Evolutionary conservation across 1,140 invertebrate genomes (phyloP).

Genomic region (Contarinia nasturtii): DNA sequence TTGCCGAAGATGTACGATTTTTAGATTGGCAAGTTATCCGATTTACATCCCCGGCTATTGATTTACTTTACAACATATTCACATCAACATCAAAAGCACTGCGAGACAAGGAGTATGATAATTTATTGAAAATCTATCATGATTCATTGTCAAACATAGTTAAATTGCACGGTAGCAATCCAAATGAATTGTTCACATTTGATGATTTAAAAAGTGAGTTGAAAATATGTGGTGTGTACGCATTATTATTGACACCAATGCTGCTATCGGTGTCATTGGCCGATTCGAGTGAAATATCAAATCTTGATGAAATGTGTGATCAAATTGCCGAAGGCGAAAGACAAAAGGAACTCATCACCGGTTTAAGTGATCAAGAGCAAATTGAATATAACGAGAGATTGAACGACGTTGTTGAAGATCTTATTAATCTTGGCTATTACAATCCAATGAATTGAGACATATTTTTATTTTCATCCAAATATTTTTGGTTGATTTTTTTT

Average conservation of each 20-base stretch:
- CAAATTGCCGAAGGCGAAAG: background rate
- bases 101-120: conserved; percentile 24
- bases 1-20: conserved; percentile 22
- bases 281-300: conserved; percentile 13
- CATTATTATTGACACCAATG: conserved; percentile 20
- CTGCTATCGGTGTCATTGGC: conserved; percentile 18
- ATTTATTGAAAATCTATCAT: conserved; percentile 33
- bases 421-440: background rate
- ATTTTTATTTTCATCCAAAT: no score
- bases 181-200: conserved; percentile 26
- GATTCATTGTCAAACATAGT: conserved; percentile 22
- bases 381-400: background rate
- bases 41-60: conserved; percentile 33
- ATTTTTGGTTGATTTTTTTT: no score
- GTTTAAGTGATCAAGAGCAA: background rate
- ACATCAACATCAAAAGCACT: conserved; percentile 28
- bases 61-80: conserved; percentile 35
- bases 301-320: conserved; percentile 11
- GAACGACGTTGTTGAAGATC: background rate
- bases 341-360: background rate
- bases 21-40: conserved; percentile 35
- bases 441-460: no score
- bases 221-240: conserved; percentile 17
- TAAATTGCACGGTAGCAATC: conserved; percentile 18
- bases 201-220: conserved; percentile 21